phyloP scores from a whole-genome alignment of 1,140 invertebrate species.

The Megalopta genalis region DNA sequence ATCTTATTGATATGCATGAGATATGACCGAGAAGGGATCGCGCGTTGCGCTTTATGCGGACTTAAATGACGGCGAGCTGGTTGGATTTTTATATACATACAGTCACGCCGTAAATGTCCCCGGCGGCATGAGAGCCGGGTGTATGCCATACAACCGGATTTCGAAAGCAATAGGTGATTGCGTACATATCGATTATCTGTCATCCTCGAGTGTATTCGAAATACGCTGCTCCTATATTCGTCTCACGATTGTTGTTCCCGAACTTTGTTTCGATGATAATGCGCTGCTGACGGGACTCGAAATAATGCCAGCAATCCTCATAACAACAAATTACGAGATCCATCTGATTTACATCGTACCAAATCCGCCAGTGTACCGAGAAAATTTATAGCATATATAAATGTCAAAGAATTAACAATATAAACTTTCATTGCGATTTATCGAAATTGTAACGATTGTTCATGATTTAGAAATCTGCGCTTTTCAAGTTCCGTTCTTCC shows the following conservation, averaged over 20 bases:
- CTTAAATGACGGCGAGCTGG: not conserved
- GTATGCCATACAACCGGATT: not conserved
- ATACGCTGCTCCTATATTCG: conserved; percentile 29
- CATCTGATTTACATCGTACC: not conserved
- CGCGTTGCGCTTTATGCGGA: not conserved
- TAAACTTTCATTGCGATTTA: too few species aligned
- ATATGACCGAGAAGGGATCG: not conserved
- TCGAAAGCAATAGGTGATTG: conserved; percentile 10
- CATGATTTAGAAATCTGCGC: too few species aligned
- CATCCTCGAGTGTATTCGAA: conserved; percentile 11
- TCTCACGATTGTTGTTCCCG: not conserved
- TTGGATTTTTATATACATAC: not conserved
- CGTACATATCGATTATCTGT: conserved; percentile 46
- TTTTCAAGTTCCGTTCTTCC: too few species aligned
- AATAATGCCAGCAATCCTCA: not conserved
- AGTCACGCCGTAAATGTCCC: not conserved
- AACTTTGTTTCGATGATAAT: not conserved
- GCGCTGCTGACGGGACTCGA: not conserved
- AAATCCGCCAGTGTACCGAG: too few species aligned
- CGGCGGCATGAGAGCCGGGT: not conserved
- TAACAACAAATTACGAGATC: not conserved
- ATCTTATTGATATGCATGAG: not conserved
- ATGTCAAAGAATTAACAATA: too few species aligned
- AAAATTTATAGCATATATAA: too few species aligned
- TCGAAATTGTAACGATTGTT: too few species aligned